Evolutionary conservation across 2,113 vertebrate species (phyloP), one percentile per base, ranked within the genome.

Genomic region (Nannospalax galili): DNA sequence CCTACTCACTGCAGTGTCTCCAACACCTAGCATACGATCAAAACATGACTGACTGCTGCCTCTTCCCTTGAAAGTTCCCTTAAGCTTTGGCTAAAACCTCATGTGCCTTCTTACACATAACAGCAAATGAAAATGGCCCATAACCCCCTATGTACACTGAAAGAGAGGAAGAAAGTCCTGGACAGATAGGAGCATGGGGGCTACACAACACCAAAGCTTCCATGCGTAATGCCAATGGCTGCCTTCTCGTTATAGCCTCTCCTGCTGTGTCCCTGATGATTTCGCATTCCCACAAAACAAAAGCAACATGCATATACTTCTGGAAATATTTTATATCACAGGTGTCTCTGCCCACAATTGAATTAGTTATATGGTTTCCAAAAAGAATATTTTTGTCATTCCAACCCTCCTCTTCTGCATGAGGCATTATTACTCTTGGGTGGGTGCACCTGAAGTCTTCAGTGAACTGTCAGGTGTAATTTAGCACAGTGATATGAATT

Each of bases 401-500:
- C 74, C 87, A 79, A 56, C 69, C 64, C 73, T 88, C 65, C 91
- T 82, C 87, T 88, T 90, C 89, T 24, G 15, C 56, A 88, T 92
- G 94, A 94, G 79, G 40, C 84, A n/a, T 81, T 93, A 93, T 91
- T 97, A 74, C 92, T 88, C 81, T 90, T 94, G 93, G 94, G 79
- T 40, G 64, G 93, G 42, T 75, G 12, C 70, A 95, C 90, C 94
- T 97, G 92, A 96, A 98, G 89, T 92, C 89, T 95, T 95, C 92
- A 87, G 94, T 93, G 77, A 95, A 91, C 84, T 65, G 93, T 97
- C 97, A 96, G 96, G 93, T 96, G 17, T 97, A 97, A 98, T 98
- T 98, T 97, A 98, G 95, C 96, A 70, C 95, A 37, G 87, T 86
- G 93, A 95, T 80, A 91, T 97, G 97, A 98, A 95, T 98, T 98